A percentile compares a stretch with the other conserved stretches of the same genome.
Conservation (phyloP, 2,888 invertebrate genomes). For the Cenopis cana region DNA sequence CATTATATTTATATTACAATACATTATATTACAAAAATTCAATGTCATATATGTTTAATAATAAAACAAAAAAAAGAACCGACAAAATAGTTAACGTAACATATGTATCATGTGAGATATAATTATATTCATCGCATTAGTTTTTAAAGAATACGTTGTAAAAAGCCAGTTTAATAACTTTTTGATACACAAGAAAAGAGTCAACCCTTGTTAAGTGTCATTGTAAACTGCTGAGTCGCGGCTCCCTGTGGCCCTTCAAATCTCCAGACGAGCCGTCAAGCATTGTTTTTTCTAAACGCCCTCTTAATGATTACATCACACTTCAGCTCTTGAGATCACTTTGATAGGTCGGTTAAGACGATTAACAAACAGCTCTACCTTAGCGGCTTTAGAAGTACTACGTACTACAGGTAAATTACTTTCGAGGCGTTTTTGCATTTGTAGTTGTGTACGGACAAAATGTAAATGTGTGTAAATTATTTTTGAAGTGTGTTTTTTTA, state of each 20-base stretch:
- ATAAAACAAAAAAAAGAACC: too few relatives aligned
- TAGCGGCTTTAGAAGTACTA: neutral
- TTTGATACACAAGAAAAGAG: neutral
- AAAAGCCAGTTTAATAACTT: neutral
- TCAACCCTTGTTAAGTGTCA: constrained; percentile 36
- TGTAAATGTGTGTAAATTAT: too few relatives aligned
- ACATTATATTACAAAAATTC: too few relatives aligned
- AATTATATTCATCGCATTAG: neutral
- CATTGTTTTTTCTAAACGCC: constrained; percentile 40
- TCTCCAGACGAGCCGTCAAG: constrained; percentile 21
- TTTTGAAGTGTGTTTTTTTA: too few relatives aligned
- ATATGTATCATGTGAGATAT: neutral
- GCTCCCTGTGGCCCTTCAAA: constrained; percentile 22
- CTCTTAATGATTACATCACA: constrained; percentile 29
- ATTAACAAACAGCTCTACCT: constrained; percentile 15
- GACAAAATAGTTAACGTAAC: too few relatives aligned
- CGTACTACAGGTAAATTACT: too few relatives aligned
- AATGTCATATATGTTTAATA: too few relatives aligned
- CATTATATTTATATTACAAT: too few relatives aligned
- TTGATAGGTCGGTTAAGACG: constrained; percentile 24
- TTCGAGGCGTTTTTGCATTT: too few relatives aligned
- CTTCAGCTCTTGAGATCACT: constrained; percentile 19
- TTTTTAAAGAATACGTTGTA: neutral
- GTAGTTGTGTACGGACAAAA: too few relatives aligned
- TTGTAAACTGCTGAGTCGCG: constrained; percentile 41